phyloP scores from a whole-genome alignment of 2,888 invertebrate genomes.

The Drosophila lutescens region DNA sequence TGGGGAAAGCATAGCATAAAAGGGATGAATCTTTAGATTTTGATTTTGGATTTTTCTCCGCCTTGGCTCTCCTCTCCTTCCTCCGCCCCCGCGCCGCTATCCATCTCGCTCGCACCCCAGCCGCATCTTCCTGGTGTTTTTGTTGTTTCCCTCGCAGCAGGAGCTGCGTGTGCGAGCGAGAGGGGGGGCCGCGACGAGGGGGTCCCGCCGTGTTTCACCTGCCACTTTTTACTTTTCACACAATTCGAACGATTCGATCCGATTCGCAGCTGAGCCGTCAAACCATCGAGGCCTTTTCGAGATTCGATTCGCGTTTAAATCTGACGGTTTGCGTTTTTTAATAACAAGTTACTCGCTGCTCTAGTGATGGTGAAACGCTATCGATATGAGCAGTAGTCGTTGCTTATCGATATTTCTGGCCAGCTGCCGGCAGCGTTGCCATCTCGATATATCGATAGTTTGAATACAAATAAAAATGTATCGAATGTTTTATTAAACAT shows the following conservation, averaged over 20 bases:
- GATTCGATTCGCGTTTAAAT: neutral
- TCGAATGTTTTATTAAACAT: too few species aligned
- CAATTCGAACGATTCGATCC: neutral
- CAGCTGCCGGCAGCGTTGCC: too few species aligned
- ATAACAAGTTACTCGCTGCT: too few species aligned
- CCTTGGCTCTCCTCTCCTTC: neutral
- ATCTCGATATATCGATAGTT: too few species aligned
- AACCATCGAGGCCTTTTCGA: neutral
- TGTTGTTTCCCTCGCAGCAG: constrained; percentile 5
- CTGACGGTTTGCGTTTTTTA: neutral
- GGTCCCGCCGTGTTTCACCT: neutral
- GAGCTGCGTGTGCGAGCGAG: neutral
- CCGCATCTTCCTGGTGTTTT: constrained; percentile 7
- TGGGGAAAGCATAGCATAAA: constrained; percentile 11
- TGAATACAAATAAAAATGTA: too few species aligned
- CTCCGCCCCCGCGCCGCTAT: neutral
- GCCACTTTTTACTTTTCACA: neutral
- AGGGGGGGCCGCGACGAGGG: neutral
- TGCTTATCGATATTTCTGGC: too few species aligned
- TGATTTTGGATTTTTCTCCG: neutral
- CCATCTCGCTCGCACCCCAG: neutral
- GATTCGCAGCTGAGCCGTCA: neutral
- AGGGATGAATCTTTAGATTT: constrained; percentile 19
- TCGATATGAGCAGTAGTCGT: too few species aligned
- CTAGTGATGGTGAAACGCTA: too few species aligned